Base-by-base conservation (phyloP, 2,797 vertebrate species). In the Streptopelia turtur region DNA sequence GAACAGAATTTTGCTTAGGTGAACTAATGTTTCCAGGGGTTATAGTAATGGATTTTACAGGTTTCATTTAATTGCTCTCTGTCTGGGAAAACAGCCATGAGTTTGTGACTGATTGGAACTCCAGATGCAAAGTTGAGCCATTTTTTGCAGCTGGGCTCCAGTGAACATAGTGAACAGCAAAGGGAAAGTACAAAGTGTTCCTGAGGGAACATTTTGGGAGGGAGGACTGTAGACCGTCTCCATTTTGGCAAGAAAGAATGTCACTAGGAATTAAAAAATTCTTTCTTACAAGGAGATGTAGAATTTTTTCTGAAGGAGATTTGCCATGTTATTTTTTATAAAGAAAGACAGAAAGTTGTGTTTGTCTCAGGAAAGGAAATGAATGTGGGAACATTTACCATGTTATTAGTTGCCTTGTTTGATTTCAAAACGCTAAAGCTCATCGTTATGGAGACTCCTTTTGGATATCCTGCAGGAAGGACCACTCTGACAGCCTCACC, bases 71-170 rank as follows among this genome's bases (percentile, higher is more conserved):
- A 89, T 87, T 72, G 15, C 84, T 65, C 12, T 82, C 59, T 41
- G 55, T 64, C 91, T 96, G 93, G 94, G 93, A 94, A 97, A 91
- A 63, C 30, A 85, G 82, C 78, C 87, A 89, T 75, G 35, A 75
- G 69, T 86, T 83, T 86, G 57, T 87, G 76, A 59, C 41, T 88
- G 65, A 96, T 61, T 86, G 39, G 53, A 96, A 95, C 89, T 75
- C 65, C 94, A 96, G 79, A 96, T 83, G 79, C 52, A 37, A 89
- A 75, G 9, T 30, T 55, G 45, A 89, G 49, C 37, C 81, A 6
- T 85, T 92, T 91, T 95, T 65, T 95, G 72, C 71, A 92, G 41
- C 89, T 92, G 69, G 22, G 35, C 30, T 83, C 37, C 64, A 75
- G 72, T 83, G 82, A 88, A 87, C 3, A 0, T 55, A 90, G 63